A percentile compares a stretch with the other conserved stretches of the same genome.
Evolutionary conservation across 2,113 vertebrate species (phyloP).

Genomic region (Turdus rufiventris): DNA sequence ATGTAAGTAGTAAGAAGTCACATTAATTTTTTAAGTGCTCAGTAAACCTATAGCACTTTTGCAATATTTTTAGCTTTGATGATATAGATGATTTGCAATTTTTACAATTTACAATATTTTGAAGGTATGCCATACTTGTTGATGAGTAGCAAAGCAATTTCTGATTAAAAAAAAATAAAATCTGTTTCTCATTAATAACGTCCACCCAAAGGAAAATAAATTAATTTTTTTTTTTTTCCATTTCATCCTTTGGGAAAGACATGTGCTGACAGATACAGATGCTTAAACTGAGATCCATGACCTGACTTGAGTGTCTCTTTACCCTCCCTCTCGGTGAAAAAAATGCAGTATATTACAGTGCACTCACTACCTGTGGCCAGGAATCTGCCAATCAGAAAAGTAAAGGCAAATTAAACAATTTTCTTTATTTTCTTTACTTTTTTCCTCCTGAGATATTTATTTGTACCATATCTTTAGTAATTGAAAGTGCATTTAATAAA

Average conservation of each 20-base stretch:
- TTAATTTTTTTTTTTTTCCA: neutral
- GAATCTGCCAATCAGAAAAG: neutral
- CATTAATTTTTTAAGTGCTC: neutral
- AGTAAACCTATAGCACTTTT: neutral
- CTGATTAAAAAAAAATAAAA: too few relatives aligned
- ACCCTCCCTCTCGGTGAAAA: neutral
- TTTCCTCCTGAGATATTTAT: too few relatives aligned
- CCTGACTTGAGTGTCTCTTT: neutral
- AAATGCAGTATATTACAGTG: neutral
- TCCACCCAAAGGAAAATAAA: neutral
- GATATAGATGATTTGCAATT: neutral
- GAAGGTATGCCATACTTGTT: fast-evolving
- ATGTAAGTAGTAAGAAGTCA: neutral
- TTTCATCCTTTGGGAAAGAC: neutral
- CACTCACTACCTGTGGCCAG: fast-evolving
- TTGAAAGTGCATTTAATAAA: fast-evolving
- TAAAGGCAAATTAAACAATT: neutral
- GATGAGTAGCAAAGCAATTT: neutral
- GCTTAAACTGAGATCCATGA: neutral
- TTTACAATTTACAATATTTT: neutral
- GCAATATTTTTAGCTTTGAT: neutral
- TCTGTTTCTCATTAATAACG: fast-evolving
- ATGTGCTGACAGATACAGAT: neutral
- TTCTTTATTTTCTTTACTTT: too few relatives aligned
- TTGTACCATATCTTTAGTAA: neutral